Base-by-base conservation (phyloP, 2,888 invertebrate species). In the Lasioglossum pauxillum region DNA sequence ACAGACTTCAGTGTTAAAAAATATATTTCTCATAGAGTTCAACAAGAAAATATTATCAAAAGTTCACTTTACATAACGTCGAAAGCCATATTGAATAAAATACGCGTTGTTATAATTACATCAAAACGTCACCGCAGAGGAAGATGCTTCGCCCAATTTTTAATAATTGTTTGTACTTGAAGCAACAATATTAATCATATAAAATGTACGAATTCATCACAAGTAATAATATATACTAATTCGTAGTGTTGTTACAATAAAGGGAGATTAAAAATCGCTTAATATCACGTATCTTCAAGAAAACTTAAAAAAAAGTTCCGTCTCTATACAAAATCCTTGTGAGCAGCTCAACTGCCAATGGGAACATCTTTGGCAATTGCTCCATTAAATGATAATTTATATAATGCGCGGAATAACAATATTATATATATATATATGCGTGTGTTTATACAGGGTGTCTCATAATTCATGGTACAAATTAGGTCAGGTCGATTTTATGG, bases 31-130 rank as follows among this genome's bases (percentile, higher is more conserved):
- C 69, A 87, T 78, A 82, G 67, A 83, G 72, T 67, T 84, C 46
- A 87, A 85, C 85, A 44, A 88, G 85, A 80, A 88, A 84, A 86
- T 81, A 49, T 86, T 84, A 88, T 86, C 84, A 90, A 90, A 90
- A 77, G 46, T 41, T 75, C 46, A n/a, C 41, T 84, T 78, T 73
- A 80, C 69, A 82, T 69, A 44, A 78, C 44, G 44, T 46, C 35
- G 78, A 81, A 60, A 83, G 23, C 41, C 53, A 53, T 12, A 2
- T 46, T 57, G 44, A 71, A 60, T 75, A 78, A 88, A 69, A 80
- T 38, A 19, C 64, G 75, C 82, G 87, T 87, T 87, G 80, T 89
- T 80, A 71, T 10, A 60, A 27, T 72, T 35, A 81, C 44, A 73
- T 60, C 38, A 27, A 80, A 74, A 49, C 41, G 19, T 64, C 64